These are phyloP conservation scores for Anagrus nilaparvatae DNA, from an alignment of 1,140 invertebrate species.

Conservation along the genomic window DNA sequence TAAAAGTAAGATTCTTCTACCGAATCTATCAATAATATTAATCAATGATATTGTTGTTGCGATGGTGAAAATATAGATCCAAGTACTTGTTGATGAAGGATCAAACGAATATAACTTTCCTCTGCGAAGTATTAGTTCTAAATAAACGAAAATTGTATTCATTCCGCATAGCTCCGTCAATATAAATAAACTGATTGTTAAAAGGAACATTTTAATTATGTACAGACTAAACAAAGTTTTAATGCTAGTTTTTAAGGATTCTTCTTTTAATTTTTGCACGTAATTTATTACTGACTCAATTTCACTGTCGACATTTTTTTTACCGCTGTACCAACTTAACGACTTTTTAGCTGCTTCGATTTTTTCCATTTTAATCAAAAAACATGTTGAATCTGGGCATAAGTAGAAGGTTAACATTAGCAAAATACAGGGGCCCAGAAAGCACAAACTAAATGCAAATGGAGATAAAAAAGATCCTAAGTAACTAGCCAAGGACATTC, in stretches of 20 bases:
- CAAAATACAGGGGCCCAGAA: conserved; percentile 55
- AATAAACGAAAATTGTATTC: conserved; percentile 61
- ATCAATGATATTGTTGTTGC: conserved; percentile 47
- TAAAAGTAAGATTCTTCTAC: conserved; percentile 56
- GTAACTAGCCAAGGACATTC: conserved; percentile 57
- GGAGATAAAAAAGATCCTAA: conserved; percentile 52
- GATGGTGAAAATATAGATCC: conserved; percentile 56
- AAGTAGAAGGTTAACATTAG: conserved; percentile 53
- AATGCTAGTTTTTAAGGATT: no score
- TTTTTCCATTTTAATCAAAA: conserved; percentile 45
- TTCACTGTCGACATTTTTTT: conserved; percentile 1
- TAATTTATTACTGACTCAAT: conserved; percentile 4
- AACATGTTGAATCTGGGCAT: conserved; percentile 65
- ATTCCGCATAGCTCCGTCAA: conserved; percentile 67
- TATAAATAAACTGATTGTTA: no score
- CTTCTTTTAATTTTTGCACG: no score
- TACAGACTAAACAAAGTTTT: no score
- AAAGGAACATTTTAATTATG: no score
- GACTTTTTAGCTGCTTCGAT: conserved; percentile 49
- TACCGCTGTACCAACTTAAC: conserved; percentile 10
- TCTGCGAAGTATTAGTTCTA: conserved; percentile 58
- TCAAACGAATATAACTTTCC: conserved; percentile 41
- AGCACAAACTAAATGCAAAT: conserved; percentile 45
- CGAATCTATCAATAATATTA: conserved; percentile 57
- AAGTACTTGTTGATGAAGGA: conserved; percentile 45